Conservation (phyloP, 1,140 invertebrate species). For the Ephestia elutella region DNA sequence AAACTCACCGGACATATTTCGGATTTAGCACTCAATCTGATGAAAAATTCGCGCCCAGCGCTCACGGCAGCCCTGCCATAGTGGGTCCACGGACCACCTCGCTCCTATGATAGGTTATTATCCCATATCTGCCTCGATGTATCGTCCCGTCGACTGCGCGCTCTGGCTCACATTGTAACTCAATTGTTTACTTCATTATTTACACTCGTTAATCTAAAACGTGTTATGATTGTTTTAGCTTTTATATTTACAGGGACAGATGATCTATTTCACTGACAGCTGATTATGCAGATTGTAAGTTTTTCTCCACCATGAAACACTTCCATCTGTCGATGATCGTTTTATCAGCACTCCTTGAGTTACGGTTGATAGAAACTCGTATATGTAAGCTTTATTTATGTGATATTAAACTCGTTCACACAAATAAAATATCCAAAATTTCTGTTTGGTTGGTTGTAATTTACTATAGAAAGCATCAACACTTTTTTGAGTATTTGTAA, state of each 20-base stretch:
- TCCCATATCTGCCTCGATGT: slow-evolving; percentile 61
- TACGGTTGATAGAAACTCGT: slow-evolving; percentile 42
- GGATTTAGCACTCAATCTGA: slow-evolving; percentile 36
- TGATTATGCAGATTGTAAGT: slow-evolving; percentile 75
- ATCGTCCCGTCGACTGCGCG: slow-evolving; percentile 32
- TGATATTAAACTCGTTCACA: slow-evolving; percentile 56
- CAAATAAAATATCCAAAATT: slow-evolving; percentile 65
- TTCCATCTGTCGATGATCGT: slow-evolving; percentile 59
- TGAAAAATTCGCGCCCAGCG: slow-evolving; percentile 35
- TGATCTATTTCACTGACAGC: slow-evolving; percentile 75
- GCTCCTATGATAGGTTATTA: slow-evolving; percentile 69
- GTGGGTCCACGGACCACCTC: slow-evolving; percentile 37
- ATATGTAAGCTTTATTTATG: slow-evolving; percentile 51
- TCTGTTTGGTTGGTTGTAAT: slow-evolving; percentile 72
- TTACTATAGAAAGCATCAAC: slow-evolving; percentile 74
- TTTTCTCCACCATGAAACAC: slow-evolving; percentile 68
- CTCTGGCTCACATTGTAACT: slow-evolving; percentile 50
- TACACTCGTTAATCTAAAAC: slow-evolving; percentile 42
- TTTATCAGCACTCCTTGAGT: slow-evolving; percentile 42
- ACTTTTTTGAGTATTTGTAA: slow-evolving; percentile 72
- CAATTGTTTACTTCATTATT: slow-evolving; percentile 52
- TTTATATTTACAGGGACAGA: slow-evolving; percentile 75
- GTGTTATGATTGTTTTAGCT: slow-evolving; percentile 70
- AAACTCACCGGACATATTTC: slow-evolving; percentile 64
- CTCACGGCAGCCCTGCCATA: slow-evolving; percentile 59